Base-by-base conservation (phyloP, 2,888 invertebrate genomes). In the Myopa testacea region DNA sequence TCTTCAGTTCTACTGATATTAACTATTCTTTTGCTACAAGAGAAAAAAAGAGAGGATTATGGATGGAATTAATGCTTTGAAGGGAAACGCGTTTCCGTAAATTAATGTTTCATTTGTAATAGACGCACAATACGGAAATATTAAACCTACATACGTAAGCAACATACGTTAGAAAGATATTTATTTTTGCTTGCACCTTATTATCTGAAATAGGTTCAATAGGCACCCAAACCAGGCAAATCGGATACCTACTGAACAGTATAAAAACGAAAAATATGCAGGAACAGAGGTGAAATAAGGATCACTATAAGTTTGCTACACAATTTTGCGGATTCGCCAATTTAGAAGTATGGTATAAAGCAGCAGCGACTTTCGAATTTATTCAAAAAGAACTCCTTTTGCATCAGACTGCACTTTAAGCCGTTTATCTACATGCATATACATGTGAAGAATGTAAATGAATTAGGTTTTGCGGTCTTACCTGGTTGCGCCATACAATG, bases 401-500 rank as follows among this genome's bases (percentile, higher is more conserved):
- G 10, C n/a, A 63, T 12, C 19, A 63, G 7, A 16, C 55, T 55
- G 55, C n/a, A 55, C n/a, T 55, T 55, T 14, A 55, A 55, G 14
- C 55, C 14, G 3, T 55, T 55, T 55, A n/a, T 0, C 55, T 55
- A 55, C 14, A 19, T 55, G 4, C 2, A 19, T 26, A 58, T 58
- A 58, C 16, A 58, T n/a, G 5, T 58, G 58, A 10, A 45, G 10
- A 1, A 10, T 6, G 45, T 6, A 45, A 45, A 12, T 55, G 10
- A 55, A 5, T 26, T 14, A 65, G 37, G 4, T 34, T 34, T 8
- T 26, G 4, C 37, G 72, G n/a, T 60, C 86, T 87, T 91, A 93
- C 93, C 94, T 93, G 74, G 94, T 92, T 75, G 94, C 94, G 90
- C 93, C 93, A 84, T 94, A 95, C 74, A 95, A 91, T n/a, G 95